A percentile compares a stretch with the other conserved stretches of the same genome.
These are phyloP conservation scores for Brevimyrus niger DNA, from an alignment of 2,113 vertebrate genomes.

Conservation along the genomic window DNA sequence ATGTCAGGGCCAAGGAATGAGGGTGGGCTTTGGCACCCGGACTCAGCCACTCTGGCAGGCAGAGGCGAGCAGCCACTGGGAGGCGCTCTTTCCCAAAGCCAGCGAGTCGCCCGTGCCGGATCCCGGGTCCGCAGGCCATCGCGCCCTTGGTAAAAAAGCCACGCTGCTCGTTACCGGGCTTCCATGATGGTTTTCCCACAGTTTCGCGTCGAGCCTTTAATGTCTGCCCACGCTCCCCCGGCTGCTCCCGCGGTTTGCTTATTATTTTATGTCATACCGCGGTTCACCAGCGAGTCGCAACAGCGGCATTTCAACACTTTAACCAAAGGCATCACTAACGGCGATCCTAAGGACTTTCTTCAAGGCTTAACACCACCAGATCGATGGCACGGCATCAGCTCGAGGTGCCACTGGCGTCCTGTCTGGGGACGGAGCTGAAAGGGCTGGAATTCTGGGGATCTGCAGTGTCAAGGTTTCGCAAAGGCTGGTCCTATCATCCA, in stretches of 20 bases:
- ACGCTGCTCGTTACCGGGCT: conserved; percentile 33
- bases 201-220: conserved; percentile 16
- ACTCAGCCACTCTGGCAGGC: neutral
- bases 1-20: conserved; percentile 18
- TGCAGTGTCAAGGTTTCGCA: neutral
- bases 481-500: neutral
- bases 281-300: neutral
- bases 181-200: conserved; percentile 37
- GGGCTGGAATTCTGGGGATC: conserved; percentile 14
- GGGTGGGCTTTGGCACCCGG: conserved; percentile 1
- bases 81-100: neutral
- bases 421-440: conserved; percentile 22
- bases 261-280: conserved; percentile 11
- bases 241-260: neutral
- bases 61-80: neutral
- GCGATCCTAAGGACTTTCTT: neutral
- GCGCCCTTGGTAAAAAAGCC: neutral
- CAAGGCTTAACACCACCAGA: neutral
- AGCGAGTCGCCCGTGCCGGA: no score
- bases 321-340: neutral
- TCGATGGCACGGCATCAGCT: neutral
- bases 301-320: neutral
- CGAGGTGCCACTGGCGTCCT: neutral
- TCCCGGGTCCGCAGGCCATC: neutral
- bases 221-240: neutral